These are phyloP conservation scores for Meleagris gallopavo DNA, from an alignment of 2,113 vertebrate species.

Conservation along the genomic window DNA sequence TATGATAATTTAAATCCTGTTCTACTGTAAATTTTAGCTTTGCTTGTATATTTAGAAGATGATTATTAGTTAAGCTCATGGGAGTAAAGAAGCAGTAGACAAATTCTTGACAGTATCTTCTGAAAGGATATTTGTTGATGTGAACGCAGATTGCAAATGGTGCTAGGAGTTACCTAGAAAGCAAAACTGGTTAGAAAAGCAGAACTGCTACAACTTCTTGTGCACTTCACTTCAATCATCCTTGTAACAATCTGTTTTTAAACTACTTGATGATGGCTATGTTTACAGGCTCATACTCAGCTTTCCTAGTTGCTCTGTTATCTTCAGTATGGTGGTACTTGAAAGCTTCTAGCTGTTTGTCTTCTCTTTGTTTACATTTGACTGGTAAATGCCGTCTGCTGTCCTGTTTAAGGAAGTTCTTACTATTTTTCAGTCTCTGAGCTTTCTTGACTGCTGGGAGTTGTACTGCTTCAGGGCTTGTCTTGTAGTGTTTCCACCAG, in stretches of 20 bases:
- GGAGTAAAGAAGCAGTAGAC: neutral
- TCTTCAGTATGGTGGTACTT: neutral
- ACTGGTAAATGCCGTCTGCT: neutral
- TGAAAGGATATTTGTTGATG: neutral
- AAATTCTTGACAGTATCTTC: neutral
- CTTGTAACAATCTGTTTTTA: neutral
- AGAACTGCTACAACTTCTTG: neutral
- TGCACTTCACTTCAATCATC: neutral
- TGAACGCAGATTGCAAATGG: neutral
- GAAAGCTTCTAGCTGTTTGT: neutral
- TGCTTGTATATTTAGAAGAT: neutral
- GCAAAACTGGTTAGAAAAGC: neutral
- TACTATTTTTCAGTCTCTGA: neutral
- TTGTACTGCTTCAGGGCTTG: constrained; percentile 7
- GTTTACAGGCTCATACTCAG: neutral
- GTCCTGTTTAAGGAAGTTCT: neutral
- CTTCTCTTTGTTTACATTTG: neutral
- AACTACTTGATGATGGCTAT: neutral
- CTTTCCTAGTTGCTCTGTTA: neutral
- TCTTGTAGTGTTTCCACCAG: neutral
- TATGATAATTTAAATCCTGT: neutral
- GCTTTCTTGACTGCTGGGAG: neutral
- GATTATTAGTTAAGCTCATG: neutral
- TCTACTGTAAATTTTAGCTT: neutral
- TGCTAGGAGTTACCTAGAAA: neutral